Conservation (phyloP, 2,113 vertebrate genomes). For the Tichodroma muraria region DNA sequence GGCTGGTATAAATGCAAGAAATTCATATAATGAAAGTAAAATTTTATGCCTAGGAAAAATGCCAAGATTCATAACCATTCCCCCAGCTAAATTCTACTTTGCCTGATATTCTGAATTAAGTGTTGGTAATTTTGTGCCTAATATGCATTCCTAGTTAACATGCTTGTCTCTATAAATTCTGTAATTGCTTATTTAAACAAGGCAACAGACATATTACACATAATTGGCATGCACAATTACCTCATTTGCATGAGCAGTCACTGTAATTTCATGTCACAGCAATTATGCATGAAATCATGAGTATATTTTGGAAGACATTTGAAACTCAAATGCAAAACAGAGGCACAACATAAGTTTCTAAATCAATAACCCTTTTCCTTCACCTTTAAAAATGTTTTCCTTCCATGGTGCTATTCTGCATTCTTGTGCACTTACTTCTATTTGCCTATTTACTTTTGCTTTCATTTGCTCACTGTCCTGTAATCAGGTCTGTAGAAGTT, state of each 20-base stretch:
- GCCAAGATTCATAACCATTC: constrained; percentile 35
- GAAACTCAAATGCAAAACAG: constrained; percentile 1
- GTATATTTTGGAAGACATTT: constrained; percentile 10
- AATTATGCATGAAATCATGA: neutral
- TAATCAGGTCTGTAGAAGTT: neutral
- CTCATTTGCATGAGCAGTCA: constrained; percentile 39
- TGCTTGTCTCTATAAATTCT: constrained; percentile 46
- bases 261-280: constrained; percentile 35
- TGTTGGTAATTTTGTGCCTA: constrained; percentile 43
- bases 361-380: neutral
- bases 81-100: constrained; percentile 1
- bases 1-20: neutral
- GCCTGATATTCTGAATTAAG: constrained; percentile 51
- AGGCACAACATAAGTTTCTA: neutral
- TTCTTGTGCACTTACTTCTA: neutral
- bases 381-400: neutral
- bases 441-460: neutral
- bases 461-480: neutral
- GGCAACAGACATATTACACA: constrained; percentile 24
- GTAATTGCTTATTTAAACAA: constrained; percentile 53
- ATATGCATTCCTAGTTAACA: constrained; percentile 50
- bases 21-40: constrained; percentile 9
- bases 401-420: neutral
- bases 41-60: constrained; percentile 18
- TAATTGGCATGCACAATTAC: constrained; percentile 45